Percentiles rank a stretch among this genome's conserved stretches.
Evolutionary conservation across 1,140 invertebrate species (phyloP).

Genomic region (Reticulitermes speratus): DNA sequence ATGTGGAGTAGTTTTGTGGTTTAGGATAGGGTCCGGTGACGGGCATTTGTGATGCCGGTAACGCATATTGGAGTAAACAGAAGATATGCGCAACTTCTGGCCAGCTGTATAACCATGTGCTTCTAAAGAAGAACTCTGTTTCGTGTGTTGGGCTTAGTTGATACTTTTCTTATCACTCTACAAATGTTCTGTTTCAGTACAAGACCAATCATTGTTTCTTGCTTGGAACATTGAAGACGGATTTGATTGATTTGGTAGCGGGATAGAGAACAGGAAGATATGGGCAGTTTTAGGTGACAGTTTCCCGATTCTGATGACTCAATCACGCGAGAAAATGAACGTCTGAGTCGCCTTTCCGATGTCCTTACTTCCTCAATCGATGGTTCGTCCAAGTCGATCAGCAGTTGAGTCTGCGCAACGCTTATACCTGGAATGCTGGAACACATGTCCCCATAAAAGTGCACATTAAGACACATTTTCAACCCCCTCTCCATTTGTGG

Average conservation of each 20-base stretch:
- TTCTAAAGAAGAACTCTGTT: no score
- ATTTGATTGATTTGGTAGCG: neutral
- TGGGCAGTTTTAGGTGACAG: neutral
- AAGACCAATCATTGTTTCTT: neutral
- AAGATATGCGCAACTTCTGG: no score
- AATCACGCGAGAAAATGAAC: neutral
- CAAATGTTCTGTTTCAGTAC: no score
- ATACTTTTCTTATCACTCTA: no score
- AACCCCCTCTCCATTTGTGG: neutral
- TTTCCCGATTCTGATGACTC: conserved; percentile 1
- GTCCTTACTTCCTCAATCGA: neutral
- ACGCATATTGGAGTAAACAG: no score
- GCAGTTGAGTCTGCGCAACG: neutral
- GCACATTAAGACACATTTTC: neutral
- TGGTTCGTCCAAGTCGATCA: neutral
- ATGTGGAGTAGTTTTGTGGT: no score
- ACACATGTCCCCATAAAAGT: neutral
- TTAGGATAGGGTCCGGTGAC: no score
- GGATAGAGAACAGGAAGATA: neutral
- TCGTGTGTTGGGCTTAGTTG: no score
- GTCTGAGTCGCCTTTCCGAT: neutral
- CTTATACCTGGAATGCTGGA: conserved; percentile 10
- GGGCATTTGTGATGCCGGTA: no score
- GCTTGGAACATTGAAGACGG: neutral
- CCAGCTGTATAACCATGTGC: no score